These are phyloP conservation scores for Scaptomyza caliginosa DNA, from an alignment of 2,888 invertebrate genomes.

Conservation along the genomic window DNA sequence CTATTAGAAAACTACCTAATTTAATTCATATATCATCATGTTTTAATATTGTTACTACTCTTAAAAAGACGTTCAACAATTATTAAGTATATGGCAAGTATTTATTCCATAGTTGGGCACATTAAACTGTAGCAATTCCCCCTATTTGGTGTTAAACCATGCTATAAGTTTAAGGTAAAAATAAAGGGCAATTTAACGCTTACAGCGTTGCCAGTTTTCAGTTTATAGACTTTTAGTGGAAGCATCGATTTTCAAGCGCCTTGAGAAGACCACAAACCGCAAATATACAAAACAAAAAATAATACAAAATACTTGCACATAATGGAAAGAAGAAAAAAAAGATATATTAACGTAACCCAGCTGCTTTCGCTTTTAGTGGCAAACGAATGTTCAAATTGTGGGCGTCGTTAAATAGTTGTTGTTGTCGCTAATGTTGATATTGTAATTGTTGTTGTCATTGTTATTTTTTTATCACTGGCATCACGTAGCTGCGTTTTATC, in stretches of 20 bases:
- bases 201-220: conserved; percentile 62
- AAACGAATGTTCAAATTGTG: conserved; percentile 66
- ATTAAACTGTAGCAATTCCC: neutral
- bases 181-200: conserved; percentile 16
- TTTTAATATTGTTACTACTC: no score
- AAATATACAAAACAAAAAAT: conserved; percentile 32
- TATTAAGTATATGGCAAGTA: no score
- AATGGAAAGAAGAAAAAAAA: conserved; percentile 3
- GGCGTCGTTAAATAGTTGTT: conserved; percentile 54
- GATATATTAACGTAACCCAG: conserved; percentile 16
- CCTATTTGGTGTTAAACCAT: neutral
- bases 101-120: neutral
- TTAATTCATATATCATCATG: no score
- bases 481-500: conserved; percentile 72
- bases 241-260: conserved; percentile 70
- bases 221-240: conserved; percentile 49
- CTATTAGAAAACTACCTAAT: no score
- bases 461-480: conserved; percentile 62
- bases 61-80: no score
- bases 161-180: conserved; percentile 6
- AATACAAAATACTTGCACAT: conserved; percentile 33
- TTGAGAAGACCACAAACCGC: conserved; percentile 66
- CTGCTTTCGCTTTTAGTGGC: conserved; percentile 65
- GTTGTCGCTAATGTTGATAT: conserved; percentile 11
- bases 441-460: conserved; percentile 32